Conservation (phyloP, 1,140 invertebrate genomes). For the Latrodectus geometricus region DNA sequence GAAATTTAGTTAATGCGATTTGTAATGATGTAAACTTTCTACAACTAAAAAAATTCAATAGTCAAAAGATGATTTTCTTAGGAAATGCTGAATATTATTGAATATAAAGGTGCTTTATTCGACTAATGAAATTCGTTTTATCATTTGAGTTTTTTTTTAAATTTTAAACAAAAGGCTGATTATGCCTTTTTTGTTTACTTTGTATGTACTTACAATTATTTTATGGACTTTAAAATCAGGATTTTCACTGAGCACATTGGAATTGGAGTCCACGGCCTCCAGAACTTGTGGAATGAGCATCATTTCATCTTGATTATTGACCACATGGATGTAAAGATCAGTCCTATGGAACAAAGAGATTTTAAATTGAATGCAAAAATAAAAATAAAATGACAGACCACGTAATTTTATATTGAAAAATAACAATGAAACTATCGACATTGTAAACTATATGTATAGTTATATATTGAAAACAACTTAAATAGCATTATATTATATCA, state of each 20-base stretch:
- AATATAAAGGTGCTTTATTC: no score
- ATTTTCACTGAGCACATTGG: conserved; percentile 82
- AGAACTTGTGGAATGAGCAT: conserved; percentile 82
- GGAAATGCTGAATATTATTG: no score
- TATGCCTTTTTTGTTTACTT: not conserved
- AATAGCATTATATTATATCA: no score
- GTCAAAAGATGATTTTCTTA: no score
- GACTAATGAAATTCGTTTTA: not conserved
- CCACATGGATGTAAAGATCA: conserved; percentile 88
- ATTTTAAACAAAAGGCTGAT: not conserved
- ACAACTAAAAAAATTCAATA: no score
- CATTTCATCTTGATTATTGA: conserved; percentile 81
- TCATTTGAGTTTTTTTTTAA: not conserved
- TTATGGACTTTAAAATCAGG: conserved; percentile 86
- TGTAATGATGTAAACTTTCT: no score
- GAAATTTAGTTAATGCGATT: no score
- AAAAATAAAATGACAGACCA: not conserved
- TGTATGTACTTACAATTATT: conserved; percentile 73
- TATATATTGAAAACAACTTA: no score
- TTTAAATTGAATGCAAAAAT: not conserved
- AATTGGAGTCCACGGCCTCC: conserved; percentile 80
- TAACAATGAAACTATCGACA: no score
- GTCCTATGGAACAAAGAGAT: conserved; percentile 74
- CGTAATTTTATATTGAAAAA: not conserved
- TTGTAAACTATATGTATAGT: no score